Conservation (phyloP, 2,888 invertebrate species). For the Smittia aterrima region DNA sequence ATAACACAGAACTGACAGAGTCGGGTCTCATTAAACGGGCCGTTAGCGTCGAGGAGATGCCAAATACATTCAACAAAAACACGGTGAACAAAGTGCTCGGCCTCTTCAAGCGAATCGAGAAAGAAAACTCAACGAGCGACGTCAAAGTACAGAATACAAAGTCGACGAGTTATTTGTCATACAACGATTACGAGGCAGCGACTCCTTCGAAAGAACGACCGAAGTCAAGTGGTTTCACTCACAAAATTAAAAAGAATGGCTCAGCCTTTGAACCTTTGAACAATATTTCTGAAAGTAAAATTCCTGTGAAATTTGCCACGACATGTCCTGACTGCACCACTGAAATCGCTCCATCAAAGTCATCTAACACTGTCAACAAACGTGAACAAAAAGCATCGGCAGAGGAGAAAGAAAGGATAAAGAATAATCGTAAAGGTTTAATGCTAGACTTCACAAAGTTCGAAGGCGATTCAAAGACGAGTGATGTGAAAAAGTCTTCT, state of each 20-base stretch:
- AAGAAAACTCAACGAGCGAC: slow-evolving; percentile 55
- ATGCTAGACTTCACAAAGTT: slow-evolving; percentile 64
- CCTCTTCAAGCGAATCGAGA: slow-evolving; percentile 71
- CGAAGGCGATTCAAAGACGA: slow-evolving; percentile 45
- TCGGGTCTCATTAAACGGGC: slow-evolving; percentile 69
- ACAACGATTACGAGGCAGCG: slow-evolving; percentile 43
- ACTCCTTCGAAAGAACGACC: slow-evolving; percentile 47
- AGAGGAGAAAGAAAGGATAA: slow-evolving; percentile 45
- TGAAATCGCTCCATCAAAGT: slow-evolving; percentile 12
- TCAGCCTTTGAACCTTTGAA: slow-evolving; percentile 43
- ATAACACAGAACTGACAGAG: slow-evolving; percentile 59
- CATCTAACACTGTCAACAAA: slow-evolving; percentile 48
- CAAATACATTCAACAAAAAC: slow-evolving; percentile 60
- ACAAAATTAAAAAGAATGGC: slow-evolving; percentile 54
- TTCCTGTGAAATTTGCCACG: slow-evolving; percentile 41
- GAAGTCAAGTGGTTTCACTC: slow-evolving; percentile 46
- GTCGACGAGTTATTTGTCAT: slow-evolving; percentile 49
- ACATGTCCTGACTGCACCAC: slow-evolving; percentile 45
- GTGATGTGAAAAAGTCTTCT: slow-evolving; percentile 46
- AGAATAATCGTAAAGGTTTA: slow-evolving; percentile 57
- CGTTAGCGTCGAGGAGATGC: slow-evolving; percentile 68
- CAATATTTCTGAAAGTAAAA: slow-evolving; percentile 42
- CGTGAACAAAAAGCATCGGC: slow-evolving; percentile 47
- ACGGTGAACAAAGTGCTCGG: slow-evolving; percentile 75
- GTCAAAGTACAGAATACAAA: slow-evolving; percentile 49